These are phyloP conservation scores for Rhinogobio ventralis DNA, from an alignment of 2,797 vertebrate species.

Conservation along the genomic window DNA sequence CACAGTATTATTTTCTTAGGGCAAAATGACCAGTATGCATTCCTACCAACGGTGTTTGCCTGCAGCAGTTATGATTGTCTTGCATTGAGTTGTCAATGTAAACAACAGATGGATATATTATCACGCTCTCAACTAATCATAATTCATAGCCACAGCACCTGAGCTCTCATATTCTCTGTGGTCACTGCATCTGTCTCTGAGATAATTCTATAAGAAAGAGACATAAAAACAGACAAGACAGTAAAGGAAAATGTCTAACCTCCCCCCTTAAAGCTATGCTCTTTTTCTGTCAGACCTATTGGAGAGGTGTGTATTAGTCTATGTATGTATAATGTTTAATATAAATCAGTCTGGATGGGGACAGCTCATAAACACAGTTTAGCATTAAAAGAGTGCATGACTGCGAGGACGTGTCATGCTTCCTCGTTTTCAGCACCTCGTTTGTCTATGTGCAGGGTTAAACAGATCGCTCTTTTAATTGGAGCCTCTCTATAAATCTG, in stretches of 20 bases:
- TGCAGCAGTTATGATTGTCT: conserved; percentile 27
- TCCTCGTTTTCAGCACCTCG: conserved; percentile 47
- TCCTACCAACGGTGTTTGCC: conserved; percentile 47
- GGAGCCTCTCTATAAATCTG: conserved; percentile 58
- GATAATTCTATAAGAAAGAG: conserved; percentile 13
- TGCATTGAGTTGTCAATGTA: conserved; percentile 36
- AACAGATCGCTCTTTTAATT: conserved; percentile 55
- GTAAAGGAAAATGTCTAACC: not conserved
- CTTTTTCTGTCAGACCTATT: not conserved
- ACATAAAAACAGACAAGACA: not conserved
- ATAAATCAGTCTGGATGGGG: conserved; percentile 60
- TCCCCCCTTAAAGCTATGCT: not conserved
- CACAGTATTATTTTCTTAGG: not conserved
- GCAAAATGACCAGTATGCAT: conserved; percentile 17
- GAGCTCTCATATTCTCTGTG: conserved; percentile 25
- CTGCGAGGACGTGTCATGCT: conserved; percentile 23
- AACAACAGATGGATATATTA: conserved; percentile 56
- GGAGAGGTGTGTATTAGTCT: conserved; percentile 28
- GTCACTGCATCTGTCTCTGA: conserved; percentile 8
- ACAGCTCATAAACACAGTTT: conserved; percentile 49
- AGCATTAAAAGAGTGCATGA: conserved; percentile 37
- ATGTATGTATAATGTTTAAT: conserved; percentile 51
- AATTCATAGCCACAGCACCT: conserved; percentile 4
- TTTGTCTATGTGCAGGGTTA: conserved; percentile 36
- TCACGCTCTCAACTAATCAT: conserved; percentile 32